A percentile compares a stretch with the other conserved stretches of the same genome.
These are phyloP conservation scores for Potorous gilbertii DNA, from an alignment of 2,797 vertebrate genomes.

Conservation along the genomic window DNA sequence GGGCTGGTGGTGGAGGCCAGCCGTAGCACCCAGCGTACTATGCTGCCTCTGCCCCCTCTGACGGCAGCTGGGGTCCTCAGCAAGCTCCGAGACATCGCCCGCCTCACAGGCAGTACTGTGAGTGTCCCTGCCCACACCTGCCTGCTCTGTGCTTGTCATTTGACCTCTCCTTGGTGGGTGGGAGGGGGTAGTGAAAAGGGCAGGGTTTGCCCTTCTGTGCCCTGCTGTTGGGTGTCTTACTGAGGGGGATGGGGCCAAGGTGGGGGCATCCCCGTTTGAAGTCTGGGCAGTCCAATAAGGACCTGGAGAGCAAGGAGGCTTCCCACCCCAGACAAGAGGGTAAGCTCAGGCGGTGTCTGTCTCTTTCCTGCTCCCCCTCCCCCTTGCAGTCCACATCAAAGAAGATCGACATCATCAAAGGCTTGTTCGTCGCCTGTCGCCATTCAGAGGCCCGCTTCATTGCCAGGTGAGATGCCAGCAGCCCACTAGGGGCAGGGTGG, in stretches of 20 bases:
- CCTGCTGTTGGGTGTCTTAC: background rate
- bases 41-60: constrained; percentile 92
- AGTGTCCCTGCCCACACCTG: constrained; percentile 72
- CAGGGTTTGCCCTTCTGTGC: background rate
- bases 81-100: constrained; percentile 92
- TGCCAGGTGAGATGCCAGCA: constrained; percentile 86
- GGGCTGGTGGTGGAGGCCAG: constrained; percentile 94
- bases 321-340: background rate
- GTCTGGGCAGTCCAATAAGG: background rate
- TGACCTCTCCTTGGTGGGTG: background rate
- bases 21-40: constrained; percentile 92
- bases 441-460: constrained; percentile 94
- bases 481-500: background rate
- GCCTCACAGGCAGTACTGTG: constrained; percentile 91
- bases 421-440: constrained; percentile 94
- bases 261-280: background rate
- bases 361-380: background rate
- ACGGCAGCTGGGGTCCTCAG: constrained; percentile 88
- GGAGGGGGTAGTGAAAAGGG: background rate
- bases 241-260: background rate
- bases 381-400: constrained; percentile 91
- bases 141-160: accelerated
- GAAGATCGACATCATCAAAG: constrained; percentile 96
- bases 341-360: background rate
- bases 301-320: no score